A percentile compares a stretch with the other conserved stretches of the same genome.
Evolutionary conservation across 2,888 invertebrate genomes (phyloP).

Genomic region (Caenorhabditis angaria): DNA sequence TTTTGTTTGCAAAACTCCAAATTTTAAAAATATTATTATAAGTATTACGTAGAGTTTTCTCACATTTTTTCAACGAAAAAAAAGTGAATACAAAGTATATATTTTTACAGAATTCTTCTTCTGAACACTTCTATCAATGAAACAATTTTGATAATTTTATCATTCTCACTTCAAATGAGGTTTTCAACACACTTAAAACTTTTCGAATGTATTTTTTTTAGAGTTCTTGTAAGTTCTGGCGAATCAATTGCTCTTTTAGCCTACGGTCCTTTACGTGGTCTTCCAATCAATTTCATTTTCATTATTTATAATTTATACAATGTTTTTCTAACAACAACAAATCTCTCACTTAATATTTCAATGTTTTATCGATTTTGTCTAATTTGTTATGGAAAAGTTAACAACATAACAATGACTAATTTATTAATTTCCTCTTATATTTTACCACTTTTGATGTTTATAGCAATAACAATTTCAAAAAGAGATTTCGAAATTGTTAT

Average conservation of each 20-base stretch:
- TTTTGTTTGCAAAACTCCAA: not conserved
- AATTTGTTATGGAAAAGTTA: slow-evolving; percentile 30
- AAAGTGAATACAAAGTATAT: not conserved
- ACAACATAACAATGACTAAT: slow-evolving; percentile 5
- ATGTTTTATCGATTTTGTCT: slow-evolving; percentile 31
- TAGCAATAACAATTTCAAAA: slow-evolving; percentile 23
- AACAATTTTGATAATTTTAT: not conserved
- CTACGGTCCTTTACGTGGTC: slow-evolving; percentile 18
- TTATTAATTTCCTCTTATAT: slow-evolving; percentile 19
- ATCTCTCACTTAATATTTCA: slow-evolving; percentile 22
- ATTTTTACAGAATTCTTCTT: not conserved
- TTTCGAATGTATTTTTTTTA: not conserved
- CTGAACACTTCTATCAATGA: not conserved
- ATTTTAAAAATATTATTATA: too few species aligned
- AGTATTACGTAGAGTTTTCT: not conserved
- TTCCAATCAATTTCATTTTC: slow-evolving; percentile 14
- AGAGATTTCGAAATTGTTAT: slow-evolving; percentile 25
- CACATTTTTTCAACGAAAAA: not conserved
- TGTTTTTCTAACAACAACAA: slow-evolving; percentile 27
- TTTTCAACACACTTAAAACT: not conserved
- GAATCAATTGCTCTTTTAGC: slow-evolving; percentile 29
- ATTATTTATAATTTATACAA: slow-evolving; percentile 29
- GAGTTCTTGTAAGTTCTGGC: slow-evolving; percentile 19
- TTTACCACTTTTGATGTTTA: slow-evolving; percentile 22
- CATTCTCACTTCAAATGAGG: not conserved